Base-by-base conservation (phyloP, 2,797 vertebrate genomes). In the Mus caroli region DNA sequence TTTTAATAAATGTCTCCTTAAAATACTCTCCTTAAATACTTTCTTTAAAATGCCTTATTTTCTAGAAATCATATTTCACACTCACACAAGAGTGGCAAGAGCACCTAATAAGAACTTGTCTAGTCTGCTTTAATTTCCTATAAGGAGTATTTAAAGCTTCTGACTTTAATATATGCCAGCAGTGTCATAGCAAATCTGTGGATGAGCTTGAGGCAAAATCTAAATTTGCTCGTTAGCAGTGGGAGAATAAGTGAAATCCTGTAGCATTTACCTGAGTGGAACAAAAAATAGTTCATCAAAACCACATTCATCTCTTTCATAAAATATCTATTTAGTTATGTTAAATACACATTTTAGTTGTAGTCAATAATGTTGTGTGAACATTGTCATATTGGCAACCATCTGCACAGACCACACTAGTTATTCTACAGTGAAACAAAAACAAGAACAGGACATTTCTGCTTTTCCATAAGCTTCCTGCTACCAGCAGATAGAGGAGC, bases 121-220 rank as follows among this genome's bases (percentile, higher is more conserved):
- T 75, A 62, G n/a, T 20, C 37, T 88, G 11, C 85, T 94, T 60
- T 43, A 58, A 77, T 95, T 43, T 69, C 85, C 60, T 60, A 28
- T 34, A 3, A 56, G 43, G 2, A 95, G 22, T 11, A 5, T 94
- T 88, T 86, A 86, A 87, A 90, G 88, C 2, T 9, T 8, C 75
- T 87, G 54, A 17, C 8, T 24, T 76, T 84, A 78, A 26, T 37
- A 50, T 93, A 56, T 95, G 50, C 56, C 22, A 77, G 20, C 11
- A 93, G 46, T 94, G 46, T 87, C 82, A 64, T 3, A 67, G 31
- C 56, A 92, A 91, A 28, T 67, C 43, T 91, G 86, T 73, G 37
- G 50, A 24, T 80, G 76, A 92, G 89, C 11, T 34, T 80, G 88
- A 90, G 75, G 37, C n/a, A 75, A 91, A 88, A 93, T 88, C 95